Evolutionary conservation across 2,113 vertebrate species (phyloP), one percentile per base, ranked within the genome.

Genomic region (Patagioenas fasciata): DNA sequence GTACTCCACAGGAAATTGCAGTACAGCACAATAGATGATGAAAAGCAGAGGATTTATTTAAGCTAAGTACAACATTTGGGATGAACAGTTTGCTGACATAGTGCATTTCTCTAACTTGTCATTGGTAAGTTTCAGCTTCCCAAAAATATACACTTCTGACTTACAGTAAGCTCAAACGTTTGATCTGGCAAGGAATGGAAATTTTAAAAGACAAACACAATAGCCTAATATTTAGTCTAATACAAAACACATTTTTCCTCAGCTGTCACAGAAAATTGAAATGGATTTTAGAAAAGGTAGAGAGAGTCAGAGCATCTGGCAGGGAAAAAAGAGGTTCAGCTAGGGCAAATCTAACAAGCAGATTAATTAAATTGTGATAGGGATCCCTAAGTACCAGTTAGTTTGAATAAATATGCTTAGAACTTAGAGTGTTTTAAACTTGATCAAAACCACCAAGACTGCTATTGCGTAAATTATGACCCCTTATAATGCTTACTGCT

Each of bases 211-310:
- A 71, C 53, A 92, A 94, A 92, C 47, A 79, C 34, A 71, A 75
- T 71, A 86, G 61, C 74, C 62, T 86, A 83, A 71, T 89, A 89
- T 83, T 89, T 94, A 91, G 51, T 92, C 48, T 80, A 92, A 94
- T 75, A 80, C 19, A 80, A 89, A 92, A 17, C 85, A 89, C 36
- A 61, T 94, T 92, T 86, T 78, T 86, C 40, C 78, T 70, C 38
- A 57, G 19, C 62, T 89, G 62, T 83, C 81, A 71, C 57, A 74
- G 40, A 87, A 93, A 80, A 90, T 83, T 50, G 31, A 24, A 44
- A n/a, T 60, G 78, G 78, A 61, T 93, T 90, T 92, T 61, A 88
- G 34, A 10, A 23, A 94, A 86, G 40, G 61, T 61, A 13, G 56
- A 74, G 56, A 25, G 50, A 89, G 56, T 85, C 40, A 86, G 25